Evolutionary conservation across 1,140 invertebrate genomes (phyloP).

Genomic region (Lepidurus arcticus): DNA sequence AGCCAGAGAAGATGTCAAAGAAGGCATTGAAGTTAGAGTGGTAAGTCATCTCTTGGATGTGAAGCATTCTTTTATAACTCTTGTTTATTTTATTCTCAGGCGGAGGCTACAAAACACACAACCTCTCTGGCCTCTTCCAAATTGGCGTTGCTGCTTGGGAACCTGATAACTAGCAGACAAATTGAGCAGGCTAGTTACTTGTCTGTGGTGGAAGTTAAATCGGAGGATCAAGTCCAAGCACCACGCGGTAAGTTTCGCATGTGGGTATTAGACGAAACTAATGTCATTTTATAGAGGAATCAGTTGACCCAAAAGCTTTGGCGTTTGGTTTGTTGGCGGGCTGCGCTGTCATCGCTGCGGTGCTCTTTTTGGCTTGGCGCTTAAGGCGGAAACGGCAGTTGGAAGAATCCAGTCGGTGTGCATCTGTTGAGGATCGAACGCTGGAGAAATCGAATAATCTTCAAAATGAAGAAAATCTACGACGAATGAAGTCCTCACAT

Average conservation of each 20-base stretch:
- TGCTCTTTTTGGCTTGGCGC: conserved; percentile 35
- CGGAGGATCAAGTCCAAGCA: neutral
- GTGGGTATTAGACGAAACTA: neutral
- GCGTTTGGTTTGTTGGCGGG: conserved; percentile 27
- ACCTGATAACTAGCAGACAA: neutral
- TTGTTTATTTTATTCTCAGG: neutral
- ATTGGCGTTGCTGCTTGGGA: neutral
- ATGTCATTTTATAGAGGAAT: neutral
- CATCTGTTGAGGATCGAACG: conserved; percentile 42
- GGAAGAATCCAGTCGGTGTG: conserved; percentile 44
- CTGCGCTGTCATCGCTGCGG: conserved; percentile 36
- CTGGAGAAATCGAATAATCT: conserved; percentile 76
- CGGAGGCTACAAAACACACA: neutral
- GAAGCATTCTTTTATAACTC: neutral
- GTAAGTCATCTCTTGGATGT: conserved; percentile 50
- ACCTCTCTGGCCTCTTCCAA: neutral
- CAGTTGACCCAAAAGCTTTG: neutral
- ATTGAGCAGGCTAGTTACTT: neutral
- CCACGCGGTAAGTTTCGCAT: neutral
- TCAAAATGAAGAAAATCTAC: conserved; percentile 81
- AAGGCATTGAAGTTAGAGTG: conserved; percentile 80
- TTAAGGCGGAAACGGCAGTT: conserved; percentile 29
- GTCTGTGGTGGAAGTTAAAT: neutral
- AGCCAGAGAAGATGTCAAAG: conserved; percentile 67
- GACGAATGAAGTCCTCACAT: conserved; percentile 49